These are phyloP conservation scores for Melanotaenia nigrans DNA, from an alignment of 2,797 vertebrate species.

Conservation along the genomic window DNA sequence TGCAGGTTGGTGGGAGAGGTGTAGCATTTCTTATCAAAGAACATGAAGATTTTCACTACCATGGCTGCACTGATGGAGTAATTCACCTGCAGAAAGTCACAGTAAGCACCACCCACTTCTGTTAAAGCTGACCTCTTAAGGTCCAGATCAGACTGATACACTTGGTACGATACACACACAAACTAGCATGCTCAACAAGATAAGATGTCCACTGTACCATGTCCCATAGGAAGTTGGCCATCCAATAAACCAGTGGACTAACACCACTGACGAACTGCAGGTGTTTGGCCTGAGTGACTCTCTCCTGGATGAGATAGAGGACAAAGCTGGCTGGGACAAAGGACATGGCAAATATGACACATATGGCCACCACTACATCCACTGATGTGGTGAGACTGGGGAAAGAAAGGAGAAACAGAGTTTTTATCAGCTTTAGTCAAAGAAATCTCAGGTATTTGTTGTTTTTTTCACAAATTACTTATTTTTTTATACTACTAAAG, in stretches of 20 bases:
- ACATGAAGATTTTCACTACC: constrained; percentile 90
- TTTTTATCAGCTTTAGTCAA: background rate
- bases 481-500: background rate
- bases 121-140: background rate
- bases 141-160: background rate
- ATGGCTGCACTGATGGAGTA: constrained; percentile 89
- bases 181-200: background rate
- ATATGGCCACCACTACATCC: constrained; percentile 92
- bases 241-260: constrained; percentile 90
- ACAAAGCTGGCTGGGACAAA: constrained; percentile 95
- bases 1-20: constrained; percentile 88
- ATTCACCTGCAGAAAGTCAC: constrained; percentile 81
- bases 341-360: constrained; percentile 96
- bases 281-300: constrained; percentile 93
- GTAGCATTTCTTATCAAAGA: constrained; percentile 93
- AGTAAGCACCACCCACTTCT: background rate
- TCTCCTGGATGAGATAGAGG: constrained; percentile 94
- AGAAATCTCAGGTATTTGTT: background rate
- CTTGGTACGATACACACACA: too few species aligned
- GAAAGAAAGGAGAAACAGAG: background rate
- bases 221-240: constrained; percentile 94
- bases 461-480: background rate
- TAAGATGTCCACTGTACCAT: constrained; percentile 82
- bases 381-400: constrained; percentile 90
- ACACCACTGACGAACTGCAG: constrained; percentile 95